Percentiles rank a stretch among this genome's conserved stretches.
These are phyloP conservation scores for Machimus rusticus DNA, from an alignment of 2,888 invertebrate genomes.

Conservation along the genomic window DNA sequence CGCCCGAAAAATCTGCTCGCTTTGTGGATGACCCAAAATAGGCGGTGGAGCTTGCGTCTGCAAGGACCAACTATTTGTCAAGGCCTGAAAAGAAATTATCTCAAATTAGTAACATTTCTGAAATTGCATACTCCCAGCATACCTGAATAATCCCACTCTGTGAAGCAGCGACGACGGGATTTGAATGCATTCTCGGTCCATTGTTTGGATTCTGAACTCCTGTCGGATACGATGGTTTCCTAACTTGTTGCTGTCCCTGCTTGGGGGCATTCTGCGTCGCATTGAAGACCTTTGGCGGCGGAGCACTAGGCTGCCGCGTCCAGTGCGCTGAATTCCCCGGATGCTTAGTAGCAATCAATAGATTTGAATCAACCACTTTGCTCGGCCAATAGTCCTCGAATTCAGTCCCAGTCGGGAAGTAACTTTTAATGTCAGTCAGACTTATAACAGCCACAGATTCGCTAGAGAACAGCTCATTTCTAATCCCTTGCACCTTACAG, in stretches of 20 bases:
- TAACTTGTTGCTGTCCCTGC: slow-evolving; percentile 51
- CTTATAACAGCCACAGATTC: slow-evolving; percentile 91
- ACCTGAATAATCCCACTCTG: slow-evolving; percentile 56
- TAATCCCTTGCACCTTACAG: slow-evolving; percentile 91
- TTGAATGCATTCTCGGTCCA: slow-evolving; percentile 55
- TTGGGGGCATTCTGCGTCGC: slow-evolving; percentile 53
- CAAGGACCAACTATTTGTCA: slow-evolving; percentile 63
- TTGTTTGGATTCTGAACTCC: slow-evolving; percentile 38
- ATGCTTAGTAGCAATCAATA: slow-evolving; percentile 75
- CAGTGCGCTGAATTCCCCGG: slow-evolving; percentile 69
- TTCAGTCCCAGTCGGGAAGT: slow-evolving; percentile 87
- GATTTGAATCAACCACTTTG: slow-evolving; percentile 83
- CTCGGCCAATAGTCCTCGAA: slow-evolving; percentile 95
- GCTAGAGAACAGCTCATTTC: slow-evolving; percentile 89
- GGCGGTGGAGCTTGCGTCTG: slow-evolving; percentile 53
- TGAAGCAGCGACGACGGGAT: slow-evolving; percentile 62
- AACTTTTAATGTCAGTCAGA: slow-evolving; percentile 87
- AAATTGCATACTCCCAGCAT: neutral
- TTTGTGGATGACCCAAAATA: slow-evolving; percentile 64
- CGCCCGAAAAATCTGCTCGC: slow-evolving; percentile 65
- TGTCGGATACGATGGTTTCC: slow-evolving; percentile 51
- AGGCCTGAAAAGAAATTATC: slow-evolving; percentile 50
- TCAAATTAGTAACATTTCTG: slow-evolving; percentile 27
- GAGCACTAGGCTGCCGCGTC: slow-evolving; percentile 80
- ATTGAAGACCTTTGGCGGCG: slow-evolving; percentile 66